phyloP scores from a whole-genome alignment of 2,888 invertebrate species.

The Eupeodes luniger region DNA sequence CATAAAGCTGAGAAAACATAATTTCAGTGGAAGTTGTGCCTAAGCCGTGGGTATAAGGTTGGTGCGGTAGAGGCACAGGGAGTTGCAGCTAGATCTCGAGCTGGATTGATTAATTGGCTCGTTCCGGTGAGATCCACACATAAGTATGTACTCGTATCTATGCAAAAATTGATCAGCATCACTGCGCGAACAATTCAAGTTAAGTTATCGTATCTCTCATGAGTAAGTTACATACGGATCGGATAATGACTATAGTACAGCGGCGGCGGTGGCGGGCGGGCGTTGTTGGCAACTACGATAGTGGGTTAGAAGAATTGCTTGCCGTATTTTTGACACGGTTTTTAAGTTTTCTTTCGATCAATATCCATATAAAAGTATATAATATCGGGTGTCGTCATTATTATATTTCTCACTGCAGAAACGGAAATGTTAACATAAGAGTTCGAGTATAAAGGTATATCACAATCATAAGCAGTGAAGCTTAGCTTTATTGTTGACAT shows the following conservation, averaged over 20 bases:
- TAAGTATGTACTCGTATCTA: slow-evolving; percentile 3
- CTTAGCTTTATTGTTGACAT: slow-evolving; percentile 4
- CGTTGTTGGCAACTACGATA: background rate
- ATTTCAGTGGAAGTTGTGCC: slow-evolving; percentile 16
- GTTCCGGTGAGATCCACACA: slow-evolving; percentile 68
- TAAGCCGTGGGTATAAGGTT: no score
- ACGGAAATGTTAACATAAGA: slow-evolving; percentile 25
- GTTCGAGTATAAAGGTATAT: no score
- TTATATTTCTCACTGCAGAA: background rate
- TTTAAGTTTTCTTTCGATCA: slow-evolving; percentile 31
- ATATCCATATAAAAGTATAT: background rate
- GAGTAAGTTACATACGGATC: background rate
- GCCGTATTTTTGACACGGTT: slow-evolving; percentile 22
- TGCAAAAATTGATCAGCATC: slow-evolving; percentile 53
- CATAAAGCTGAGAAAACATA: background rate
- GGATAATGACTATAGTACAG: slow-evolving; percentile 17
- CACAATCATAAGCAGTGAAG: slow-evolving; percentile 19
- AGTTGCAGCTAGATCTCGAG: slow-evolving; percentile 40
- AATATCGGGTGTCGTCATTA: slow-evolving; percentile 22
- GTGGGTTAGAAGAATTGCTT: slow-evolving; percentile 16
- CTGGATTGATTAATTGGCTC: slow-evolving; percentile 65
- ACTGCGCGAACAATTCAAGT: slow-evolving; percentile 31
- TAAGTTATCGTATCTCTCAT: slow-evolving; percentile 3
- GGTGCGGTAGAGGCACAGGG: background rate
- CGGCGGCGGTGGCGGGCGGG: background rate